Conservation (phyloP, 2,797 vertebrate genomes). For the Meriones psammophilus region DNA sequence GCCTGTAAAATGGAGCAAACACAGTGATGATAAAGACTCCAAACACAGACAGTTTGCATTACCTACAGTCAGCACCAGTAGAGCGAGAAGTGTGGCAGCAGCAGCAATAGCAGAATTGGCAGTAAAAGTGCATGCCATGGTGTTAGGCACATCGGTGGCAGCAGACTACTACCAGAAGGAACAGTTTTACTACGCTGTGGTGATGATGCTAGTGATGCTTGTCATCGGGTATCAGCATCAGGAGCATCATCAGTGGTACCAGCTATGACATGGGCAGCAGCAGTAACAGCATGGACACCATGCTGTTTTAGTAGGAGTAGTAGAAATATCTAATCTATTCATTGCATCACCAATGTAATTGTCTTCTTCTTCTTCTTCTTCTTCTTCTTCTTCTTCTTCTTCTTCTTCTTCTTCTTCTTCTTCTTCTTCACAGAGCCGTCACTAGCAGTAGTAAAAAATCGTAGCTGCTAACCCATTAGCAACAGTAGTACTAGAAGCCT, state of each 20-base stretch:
- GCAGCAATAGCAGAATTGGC: neutral
- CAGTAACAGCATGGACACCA: neutral
- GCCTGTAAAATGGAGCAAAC: neutral
- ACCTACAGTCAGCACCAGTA: accelerated
- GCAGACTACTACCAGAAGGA: neutral
- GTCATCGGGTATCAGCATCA: too few species aligned
- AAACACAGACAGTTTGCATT: neutral
- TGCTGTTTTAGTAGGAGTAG: neutral
- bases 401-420: too few species aligned
- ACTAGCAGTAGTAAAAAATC: neutral
- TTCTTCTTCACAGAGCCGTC: neutral
- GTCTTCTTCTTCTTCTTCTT: too few species aligned
- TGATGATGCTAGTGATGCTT: too few species aligned
- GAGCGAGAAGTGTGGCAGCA: accelerated
- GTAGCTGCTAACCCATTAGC: neutral
- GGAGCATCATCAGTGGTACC: neutral
- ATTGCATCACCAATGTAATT: neutral
- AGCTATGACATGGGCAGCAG: neutral
- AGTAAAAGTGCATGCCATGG: neutral
- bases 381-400: too few species aligned
- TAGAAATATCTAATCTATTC: neutral
- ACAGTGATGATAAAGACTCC: neutral
- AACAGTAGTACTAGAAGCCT: neutral
- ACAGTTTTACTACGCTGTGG: neutral
- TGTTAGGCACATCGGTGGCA: neutral